Percentiles rank a stretch among this genome's conserved stretches.
These are phyloP conservation scores for Riptortus pedestris DNA, from an alignment of 1,140 invertebrate genomes.

Conservation along the genomic window DNA sequence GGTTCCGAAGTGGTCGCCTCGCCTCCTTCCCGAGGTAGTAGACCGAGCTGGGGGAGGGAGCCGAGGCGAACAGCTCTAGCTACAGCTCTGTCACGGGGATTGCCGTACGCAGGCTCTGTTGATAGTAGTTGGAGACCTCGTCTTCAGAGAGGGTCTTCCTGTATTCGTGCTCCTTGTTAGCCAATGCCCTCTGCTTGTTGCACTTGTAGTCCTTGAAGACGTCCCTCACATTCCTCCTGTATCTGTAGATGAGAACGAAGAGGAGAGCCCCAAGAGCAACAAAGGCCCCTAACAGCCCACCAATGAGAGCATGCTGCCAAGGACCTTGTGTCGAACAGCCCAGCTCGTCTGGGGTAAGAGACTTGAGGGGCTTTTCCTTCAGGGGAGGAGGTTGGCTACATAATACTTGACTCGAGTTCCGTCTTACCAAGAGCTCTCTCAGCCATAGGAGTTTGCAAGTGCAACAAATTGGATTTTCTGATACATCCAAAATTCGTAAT, in stretches of 20 bases:
- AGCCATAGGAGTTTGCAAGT: conserved; percentile 71
- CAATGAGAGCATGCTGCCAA: conserved; percentile 64
- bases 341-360: conserved; percentile 59
- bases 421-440: conserved; percentile 52
- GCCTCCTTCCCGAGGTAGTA: conserved; percentile 42
- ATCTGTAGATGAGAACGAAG: conserved; percentile 61
- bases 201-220: conserved; percentile 71
- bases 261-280: conserved; percentile 55
- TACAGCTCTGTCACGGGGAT: conserved; percentile 86
- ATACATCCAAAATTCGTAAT: conserved; percentile 60
- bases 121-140: conserved; percentile 49
- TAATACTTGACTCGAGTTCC: conserved; percentile 61
- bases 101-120: conserved; percentile 46
- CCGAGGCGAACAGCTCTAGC: conserved; percentile 64
- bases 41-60: conserved; percentile 47
- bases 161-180: conserved; percentile 73
- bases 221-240: conserved; percentile 60
- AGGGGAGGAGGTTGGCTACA: conserved; percentile 60
- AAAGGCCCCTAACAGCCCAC: conserved; percentile 55
- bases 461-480: conserved; percentile 74
- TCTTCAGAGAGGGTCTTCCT: conserved; percentile 78
- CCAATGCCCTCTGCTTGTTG: conserved; percentile 57
- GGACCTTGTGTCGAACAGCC: conserved; percentile 67
- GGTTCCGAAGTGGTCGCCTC: conserved; percentile 38
- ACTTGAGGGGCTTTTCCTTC: conserved; percentile 54